Evolutionary conservation across 53 echinoderm and acorn worm species (phyloP).

Genomic region (Apostichopus leukothele): DNA sequence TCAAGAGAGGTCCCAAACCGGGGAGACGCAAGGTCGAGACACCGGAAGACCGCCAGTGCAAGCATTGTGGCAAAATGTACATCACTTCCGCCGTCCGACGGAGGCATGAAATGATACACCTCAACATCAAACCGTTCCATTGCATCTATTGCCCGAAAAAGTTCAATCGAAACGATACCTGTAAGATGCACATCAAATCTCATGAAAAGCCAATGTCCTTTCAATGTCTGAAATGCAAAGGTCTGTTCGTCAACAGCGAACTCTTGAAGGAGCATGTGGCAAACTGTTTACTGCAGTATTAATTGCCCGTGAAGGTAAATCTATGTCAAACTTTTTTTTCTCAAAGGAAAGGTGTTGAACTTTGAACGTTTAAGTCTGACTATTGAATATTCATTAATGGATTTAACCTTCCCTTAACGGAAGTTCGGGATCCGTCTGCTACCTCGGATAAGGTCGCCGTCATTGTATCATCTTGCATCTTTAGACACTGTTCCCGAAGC

Average conservation of each 20-base stretch:
- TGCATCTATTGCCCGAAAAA: conserved; percentile 62
- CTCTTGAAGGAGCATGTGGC: conserved; percentile 73
- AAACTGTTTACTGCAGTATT: background rate
- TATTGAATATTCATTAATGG: too few relatives aligned
- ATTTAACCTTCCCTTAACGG: too few relatives aligned
- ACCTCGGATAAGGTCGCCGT: background rate
- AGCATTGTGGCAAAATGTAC: conserved; percentile 21
- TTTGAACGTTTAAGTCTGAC: too few relatives aligned
- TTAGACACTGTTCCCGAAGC: background rate
- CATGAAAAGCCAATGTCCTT: conserved; percentile 88
- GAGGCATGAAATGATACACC: conserved; percentile 43
- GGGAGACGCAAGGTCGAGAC: background rate
- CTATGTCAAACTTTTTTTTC: background rate
- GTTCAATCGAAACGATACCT: conserved; percentile 81
- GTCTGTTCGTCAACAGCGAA: conserved; percentile 77
- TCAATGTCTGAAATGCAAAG: conserved; percentile 81
- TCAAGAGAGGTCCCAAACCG: background rate
- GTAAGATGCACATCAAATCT: conserved; percentile 83
- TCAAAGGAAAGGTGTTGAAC: too few relatives aligned
- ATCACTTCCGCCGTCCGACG: conserved; percentile 21
- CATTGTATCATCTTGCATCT: background rate
- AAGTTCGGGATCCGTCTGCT: background rate
- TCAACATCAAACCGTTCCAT: conserved; percentile 33
- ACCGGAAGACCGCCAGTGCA: conserved; percentile 7
- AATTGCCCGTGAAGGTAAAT: background rate